Base-by-base conservation (phyloP, 2,113 vertebrate species). In the Lepus europaeus region DNA sequence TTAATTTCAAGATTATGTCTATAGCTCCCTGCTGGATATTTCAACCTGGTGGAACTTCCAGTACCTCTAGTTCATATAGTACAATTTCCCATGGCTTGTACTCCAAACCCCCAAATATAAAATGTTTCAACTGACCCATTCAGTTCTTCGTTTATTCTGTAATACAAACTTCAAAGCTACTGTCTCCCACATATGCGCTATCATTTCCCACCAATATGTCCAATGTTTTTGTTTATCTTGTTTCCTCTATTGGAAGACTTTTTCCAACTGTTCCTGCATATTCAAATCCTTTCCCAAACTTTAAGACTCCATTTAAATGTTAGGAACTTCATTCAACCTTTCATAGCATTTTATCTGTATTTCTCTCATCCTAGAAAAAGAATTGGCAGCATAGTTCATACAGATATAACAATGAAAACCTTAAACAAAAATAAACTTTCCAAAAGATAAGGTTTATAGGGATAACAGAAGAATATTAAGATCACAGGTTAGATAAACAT, bases 371-470 rank as follows among this genome's bases (percentile, higher is more conserved):
- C 16, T 61, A 27, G 33, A 83, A 64, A 95, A 64, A 78, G 27
- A 85, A 27, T 63, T 63, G 23, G 84, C 9, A 5, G 1, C 74
- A 23, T 69, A 39, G 27, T 84, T 68, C 45, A 72, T 63, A 64
- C 13, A 85, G 25, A 72, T 66, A 91, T 36, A 82, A 74, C 78
- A 93, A 29, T 51, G 81, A 9, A 72, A 89, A 6, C 3, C 33
- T 81, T 89, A 89, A 81, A 82, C 29, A 49, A 85, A 93, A 70
- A 70, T 53, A 31, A 87, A 90, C 79, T 66, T 90, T 6, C 14
- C 16, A 86, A 91, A 77, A 10, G 25, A n/a, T 11, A 73, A 90
- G 76, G 25, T 23, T 70, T 0, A 68, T 19, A 88, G 22, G 45
- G 8, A 25, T 56, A 84, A 45, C 27, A 69, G 27, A 89, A 68